Conservation (phyloP, 2,797 vertebrate species). For the Chiloscyllium punctatum region DNA sequence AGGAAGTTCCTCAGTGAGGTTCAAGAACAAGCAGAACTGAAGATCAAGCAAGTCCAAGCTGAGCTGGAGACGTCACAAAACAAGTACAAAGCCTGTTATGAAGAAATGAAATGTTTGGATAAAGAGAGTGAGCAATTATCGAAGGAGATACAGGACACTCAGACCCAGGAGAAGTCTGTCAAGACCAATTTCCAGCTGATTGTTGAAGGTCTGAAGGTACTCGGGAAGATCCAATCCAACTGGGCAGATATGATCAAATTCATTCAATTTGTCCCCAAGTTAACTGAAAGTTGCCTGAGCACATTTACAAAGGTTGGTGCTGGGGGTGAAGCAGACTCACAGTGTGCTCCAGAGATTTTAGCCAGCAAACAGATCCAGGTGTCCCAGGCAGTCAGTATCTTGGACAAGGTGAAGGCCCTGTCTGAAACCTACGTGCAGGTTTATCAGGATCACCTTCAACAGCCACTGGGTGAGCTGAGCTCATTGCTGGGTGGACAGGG, state of each 20-base stretch:
- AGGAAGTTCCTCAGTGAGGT: background rate
- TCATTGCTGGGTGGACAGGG: background rate
- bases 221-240: background rate
- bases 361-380: background rate
- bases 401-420: background rate
- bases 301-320: background rate
- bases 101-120: background rate
- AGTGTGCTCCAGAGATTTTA: too few species aligned
- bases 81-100: background rate
- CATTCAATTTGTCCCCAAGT: background rate
- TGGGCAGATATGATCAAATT: background rate
- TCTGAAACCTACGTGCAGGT: background rate
- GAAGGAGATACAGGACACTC: background rate
- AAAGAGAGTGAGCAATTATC: background rate
- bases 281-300: background rate
- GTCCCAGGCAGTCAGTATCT: background rate
- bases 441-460: background rate
- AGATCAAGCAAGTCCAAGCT: background rate
- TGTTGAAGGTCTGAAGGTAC: background rate
- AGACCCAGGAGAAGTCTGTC: background rate
- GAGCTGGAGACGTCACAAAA: background rate
- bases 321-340: too few species aligned
- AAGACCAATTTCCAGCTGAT: background rate
- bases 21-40: background rate
- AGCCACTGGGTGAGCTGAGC: background rate